Percentiles rank a stretch among this genome's conserved stretches.
Evolutionary conservation across 1,140 invertebrate species (phyloP).

Genomic region (Semibalanus balanoides): DNA sequence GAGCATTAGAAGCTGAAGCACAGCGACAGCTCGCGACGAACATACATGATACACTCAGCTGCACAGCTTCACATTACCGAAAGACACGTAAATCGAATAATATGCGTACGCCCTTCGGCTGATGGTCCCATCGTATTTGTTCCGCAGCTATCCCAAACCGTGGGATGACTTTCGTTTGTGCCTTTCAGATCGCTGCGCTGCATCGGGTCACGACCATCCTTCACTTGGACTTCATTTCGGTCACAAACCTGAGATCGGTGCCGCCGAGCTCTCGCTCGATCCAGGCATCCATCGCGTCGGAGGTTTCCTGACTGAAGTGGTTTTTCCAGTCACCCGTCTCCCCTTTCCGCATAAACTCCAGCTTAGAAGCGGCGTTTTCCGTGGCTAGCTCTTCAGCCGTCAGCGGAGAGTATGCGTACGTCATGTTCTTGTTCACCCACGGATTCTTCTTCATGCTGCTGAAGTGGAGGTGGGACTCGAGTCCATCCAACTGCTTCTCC

Average conservation of each 20-base stretch:
- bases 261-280: conserved; percentile 19
- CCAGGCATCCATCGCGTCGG: conserved; percentile 25
- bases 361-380: conserved; percentile 22
- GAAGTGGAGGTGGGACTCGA: not conserved
- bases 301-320: conserved; percentile 29
- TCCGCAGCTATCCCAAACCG: too few relatives aligned
- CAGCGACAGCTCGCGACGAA: too few relatives aligned
- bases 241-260: conserved; percentile 6
- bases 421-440: not conserved
- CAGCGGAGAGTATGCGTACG: not conserved
- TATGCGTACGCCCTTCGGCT: too few relatives aligned
- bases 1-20: too few relatives aligned
- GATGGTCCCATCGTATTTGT: too few relatives aligned
- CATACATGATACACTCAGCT: too few relatives aligned
- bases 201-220: too few relatives aligned
- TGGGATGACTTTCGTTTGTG: too few relatives aligned
- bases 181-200: too few relatives aligned
- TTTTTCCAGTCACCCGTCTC: conserved; percentile 28
- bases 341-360: conserved; percentile 34
- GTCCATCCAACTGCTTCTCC: not conserved
- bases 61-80: too few relatives aligned
- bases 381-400: conserved; percentile 27
- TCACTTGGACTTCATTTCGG: too few relatives aligned
- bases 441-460: not conserved
- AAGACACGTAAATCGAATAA: too few relatives aligned